Base-by-base conservation (phyloP, 2,888 invertebrate species). In the Megamerina dolium region DNA sequence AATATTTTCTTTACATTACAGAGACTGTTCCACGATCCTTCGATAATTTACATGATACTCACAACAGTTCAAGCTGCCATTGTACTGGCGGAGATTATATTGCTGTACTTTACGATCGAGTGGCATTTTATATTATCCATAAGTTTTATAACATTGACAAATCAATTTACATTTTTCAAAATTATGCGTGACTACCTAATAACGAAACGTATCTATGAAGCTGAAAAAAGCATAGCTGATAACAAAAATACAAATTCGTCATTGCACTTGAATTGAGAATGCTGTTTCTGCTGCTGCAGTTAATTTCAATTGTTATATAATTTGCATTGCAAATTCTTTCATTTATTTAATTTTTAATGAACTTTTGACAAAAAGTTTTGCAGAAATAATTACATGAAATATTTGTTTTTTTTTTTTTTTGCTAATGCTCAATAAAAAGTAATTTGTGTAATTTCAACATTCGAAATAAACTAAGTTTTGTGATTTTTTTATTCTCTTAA, bases 101-200 rank as follows among this genome's bases (percentile, higher is more conserved):
- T 91, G 23, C 73, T 96, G 10, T 77, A 88, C 56, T 80, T 86
- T 51, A 83, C 86, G 13, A 78, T 82, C 29, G 87, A 92, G 56
- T 97, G 96, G 96, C 89, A 94, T 73, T 87, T 91, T 66, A 82
- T 93, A 47, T 69, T 95, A 35, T 87, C 94, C 3, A 77, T 93
- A 57, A 82, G 89, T 5, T 77, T 93, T 46, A 75, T 96, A 35
- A 78, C 94, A 26, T 84, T 93, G 63, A 87, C 88, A 50, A 95
- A 94, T 71, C 93, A 94, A 72, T 87, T 88, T 61, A 87, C 91
- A 0, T 76, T 96, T 33, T 96, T 92, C 68, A 91, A 92, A 72
- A 76, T 94, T 54, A 77, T 85, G 21, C 78, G 95, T 32, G 92
- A 94, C 70, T 90, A 86, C 63, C 74, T 92, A 4, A 82, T 95